Evolutionary conservation across 2,797 vertebrate genomes (phyloP).

Genomic region (Momotus momota): DNA sequence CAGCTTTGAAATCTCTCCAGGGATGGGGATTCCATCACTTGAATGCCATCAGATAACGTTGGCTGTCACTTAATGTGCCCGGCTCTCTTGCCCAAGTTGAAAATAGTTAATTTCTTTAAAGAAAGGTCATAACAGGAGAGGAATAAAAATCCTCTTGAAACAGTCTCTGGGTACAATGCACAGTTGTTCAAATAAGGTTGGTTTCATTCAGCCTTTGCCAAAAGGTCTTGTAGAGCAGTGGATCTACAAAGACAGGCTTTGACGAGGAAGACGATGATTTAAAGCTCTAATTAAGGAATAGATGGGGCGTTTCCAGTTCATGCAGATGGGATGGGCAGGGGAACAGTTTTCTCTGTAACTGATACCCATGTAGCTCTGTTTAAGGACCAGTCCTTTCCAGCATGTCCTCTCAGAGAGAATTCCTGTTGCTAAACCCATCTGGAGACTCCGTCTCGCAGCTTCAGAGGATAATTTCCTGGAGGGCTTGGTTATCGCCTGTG

Average conservation of each 20-base stretch:
- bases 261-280: too few relatives aligned
- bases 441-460: neutral
- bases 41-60: neutral
- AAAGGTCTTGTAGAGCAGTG: neutral
- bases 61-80: neutral
- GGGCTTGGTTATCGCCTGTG: neutral
- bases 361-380: neutral
- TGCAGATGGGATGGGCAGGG: neutral
- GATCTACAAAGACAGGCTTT: neutral
- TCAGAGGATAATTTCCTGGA: neutral
- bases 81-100: neutral
- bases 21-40: neutral
- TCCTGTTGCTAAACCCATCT: neutral
- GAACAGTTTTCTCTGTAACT: neutral
- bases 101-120: neutral
- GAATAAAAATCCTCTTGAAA: neutral
- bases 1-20: neutral
- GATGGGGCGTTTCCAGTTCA: neutral
- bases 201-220: neutral
- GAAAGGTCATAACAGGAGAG: neutral
- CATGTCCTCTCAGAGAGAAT: neutral
- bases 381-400: neutral
- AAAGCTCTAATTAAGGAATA: neutral
- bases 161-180: neutral
- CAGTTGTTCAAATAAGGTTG: neutral